Evolutionary conservation across 1,140 invertebrate species (phyloP).

Genomic region (Drosophila neocordata): DNA sequence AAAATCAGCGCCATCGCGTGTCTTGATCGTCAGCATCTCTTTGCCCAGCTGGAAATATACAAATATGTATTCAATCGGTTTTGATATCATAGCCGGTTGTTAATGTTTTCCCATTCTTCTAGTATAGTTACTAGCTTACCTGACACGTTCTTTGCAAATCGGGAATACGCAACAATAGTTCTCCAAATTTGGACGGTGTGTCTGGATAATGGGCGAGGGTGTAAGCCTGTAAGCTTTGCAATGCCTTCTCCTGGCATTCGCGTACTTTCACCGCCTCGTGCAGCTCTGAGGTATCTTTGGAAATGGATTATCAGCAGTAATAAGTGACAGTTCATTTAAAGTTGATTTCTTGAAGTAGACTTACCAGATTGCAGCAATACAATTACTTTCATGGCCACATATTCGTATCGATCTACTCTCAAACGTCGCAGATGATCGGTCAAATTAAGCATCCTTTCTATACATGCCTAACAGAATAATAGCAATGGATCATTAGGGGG

Average conservation of each 20-base stretch:
- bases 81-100: not conserved
- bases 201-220: slow-evolving; percentile 95
- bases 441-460: slow-evolving; percentile 96
- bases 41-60: slow-evolving; percentile 95
- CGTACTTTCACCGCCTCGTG: slow-evolving; percentile 95
- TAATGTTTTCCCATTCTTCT: not conserved
- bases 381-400: slow-evolving; percentile 97
- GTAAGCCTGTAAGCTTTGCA: slow-evolving; percentile 96
- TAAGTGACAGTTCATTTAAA: not conserved
- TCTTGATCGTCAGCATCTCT: slow-evolving; percentile 93
- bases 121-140: slow-evolving; percentile 83
- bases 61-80: no score
- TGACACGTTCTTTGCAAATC: slow-evolving; percentile 97
- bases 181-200: slow-evolving; percentile 96
- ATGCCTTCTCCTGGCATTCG: slow-evolving; percentile 95
- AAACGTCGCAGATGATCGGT: slow-evolving; percentile 95
- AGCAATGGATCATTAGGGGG: not conserved
- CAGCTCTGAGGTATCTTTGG: slow-evolving; percentile 93
- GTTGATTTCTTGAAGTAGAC: not conserved
- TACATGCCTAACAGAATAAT: slow-evolving; percentile 86
- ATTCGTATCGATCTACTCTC: slow-evolving; percentile 97
- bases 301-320: slow-evolving; percentile 31
- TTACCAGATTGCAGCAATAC: slow-evolving; percentile 96
- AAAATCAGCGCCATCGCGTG: slow-evolving; percentile 94
- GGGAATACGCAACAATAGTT: slow-evolving; percentile 95